Conservation (phyloP, 2,797 vertebrate genomes). For the Muraenolepis orangiensis region DNA sequence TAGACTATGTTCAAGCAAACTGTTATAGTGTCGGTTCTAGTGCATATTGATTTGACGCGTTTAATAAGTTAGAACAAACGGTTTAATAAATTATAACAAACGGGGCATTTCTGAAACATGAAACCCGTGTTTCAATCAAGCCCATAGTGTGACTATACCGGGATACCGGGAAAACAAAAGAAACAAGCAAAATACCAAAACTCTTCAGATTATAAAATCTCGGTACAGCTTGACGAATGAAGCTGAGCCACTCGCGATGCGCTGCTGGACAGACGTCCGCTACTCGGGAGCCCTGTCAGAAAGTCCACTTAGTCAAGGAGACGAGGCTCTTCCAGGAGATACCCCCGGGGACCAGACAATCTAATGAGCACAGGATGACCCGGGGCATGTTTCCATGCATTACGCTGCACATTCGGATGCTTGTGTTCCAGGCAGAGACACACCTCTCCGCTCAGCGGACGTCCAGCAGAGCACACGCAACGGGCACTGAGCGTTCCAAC, state of each 20-base stretch:
- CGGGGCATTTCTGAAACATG: not conserved
- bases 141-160: not conserved
- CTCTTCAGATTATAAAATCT: not conserved
- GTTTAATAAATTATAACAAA: not conserved
- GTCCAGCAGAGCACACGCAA: no score
- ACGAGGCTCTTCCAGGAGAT: slow-evolving; percentile 16
- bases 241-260: not conserved
- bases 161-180: not conserved
- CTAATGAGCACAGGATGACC: slow-evolving; percentile 22
- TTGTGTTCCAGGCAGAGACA: slow-evolving; percentile 10
- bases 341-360: slow-evolving; percentile 5
- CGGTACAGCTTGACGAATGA: slow-evolving; percentile 1
- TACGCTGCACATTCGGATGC: slow-evolving; percentile 7
- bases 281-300: slow-evolving; percentile 14
- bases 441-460: not conserved
- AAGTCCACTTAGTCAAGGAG: slow-evolving; percentile 24
- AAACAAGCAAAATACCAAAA: not conserved
- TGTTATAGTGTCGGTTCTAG: not conserved
- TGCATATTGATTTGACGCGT: not conserved
- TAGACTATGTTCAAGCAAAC: not conserved
- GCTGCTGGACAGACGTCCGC: slow-evolving; percentile 2
- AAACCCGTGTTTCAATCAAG: not conserved
- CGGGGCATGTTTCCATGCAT: slow-evolving; percentile 20
- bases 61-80: not conserved
- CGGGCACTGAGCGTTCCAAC: not conserved